These are phyloP conservation scores for Selenia dentaria DNA, from an alignment of 2,888 invertebrate species.

Conservation along the genomic window DNA sequence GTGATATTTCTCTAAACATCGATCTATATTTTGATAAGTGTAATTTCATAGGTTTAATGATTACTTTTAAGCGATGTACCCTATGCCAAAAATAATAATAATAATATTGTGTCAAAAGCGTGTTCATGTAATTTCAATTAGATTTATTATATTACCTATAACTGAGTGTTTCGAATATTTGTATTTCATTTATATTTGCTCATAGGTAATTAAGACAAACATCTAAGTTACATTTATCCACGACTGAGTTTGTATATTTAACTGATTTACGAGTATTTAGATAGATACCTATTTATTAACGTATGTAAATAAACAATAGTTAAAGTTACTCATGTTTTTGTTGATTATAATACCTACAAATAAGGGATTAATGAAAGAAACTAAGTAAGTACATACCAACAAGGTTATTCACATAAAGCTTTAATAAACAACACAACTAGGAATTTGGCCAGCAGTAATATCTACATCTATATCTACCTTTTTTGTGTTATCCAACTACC, in stretches of 20 bases:
- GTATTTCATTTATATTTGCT: neutral
- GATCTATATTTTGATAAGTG: neutral
- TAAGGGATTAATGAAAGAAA: neutral
- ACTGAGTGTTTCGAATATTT: neutral
- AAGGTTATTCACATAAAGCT: no score
- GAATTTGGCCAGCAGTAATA: no score
- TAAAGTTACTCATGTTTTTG: neutral
- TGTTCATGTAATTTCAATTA: neutral
- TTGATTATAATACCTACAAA: neutral
- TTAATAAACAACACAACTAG: no score
- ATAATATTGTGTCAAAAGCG: neutral
- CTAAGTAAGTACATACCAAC: no score
- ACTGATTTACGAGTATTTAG: constrained; percentile 1
- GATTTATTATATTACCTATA: neutral
- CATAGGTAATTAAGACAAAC: neutral
- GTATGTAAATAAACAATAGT: constrained; percentile 8
- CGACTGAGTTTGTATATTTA: constrained; percentile 17
- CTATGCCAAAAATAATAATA: constrained; percentile 13
- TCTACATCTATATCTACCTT: no score
- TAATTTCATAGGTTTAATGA: neutral
- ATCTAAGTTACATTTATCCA: neutral
- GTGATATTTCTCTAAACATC: constrained; percentile 48
- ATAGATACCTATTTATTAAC: constrained; percentile 7
- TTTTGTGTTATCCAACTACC: no score
- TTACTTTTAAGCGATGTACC: neutral